Base-by-base conservation (phyloP, 2,888 invertebrate genomes). In the Phortica magna region DNA sequence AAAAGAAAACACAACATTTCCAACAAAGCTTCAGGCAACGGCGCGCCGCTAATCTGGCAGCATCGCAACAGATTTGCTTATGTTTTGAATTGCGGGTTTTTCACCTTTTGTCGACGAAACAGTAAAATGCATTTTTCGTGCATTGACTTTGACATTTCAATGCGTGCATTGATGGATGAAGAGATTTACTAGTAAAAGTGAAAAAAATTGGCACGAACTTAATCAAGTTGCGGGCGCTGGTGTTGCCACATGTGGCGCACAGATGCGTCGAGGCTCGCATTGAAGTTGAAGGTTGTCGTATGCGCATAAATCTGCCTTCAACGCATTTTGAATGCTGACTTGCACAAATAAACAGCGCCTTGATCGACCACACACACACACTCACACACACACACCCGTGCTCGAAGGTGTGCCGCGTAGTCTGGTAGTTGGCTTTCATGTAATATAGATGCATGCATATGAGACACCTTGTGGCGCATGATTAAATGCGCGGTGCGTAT, bases 161-260 rank as follows among this genome's bases (percentile, higher is more conserved):
- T 67, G 41, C 64, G 10, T 14, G 10, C 5, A 31, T 64, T 64
- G 64, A 64, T 39, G 14, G 39, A 22, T 31, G 14, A 10, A 9
- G 64, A 10, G 39, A 39, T 19, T 64, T n/a, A 31, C 53, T 43
- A 43, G 10, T 7, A 7, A 10, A 10, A 43, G 43, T 10, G 10
- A 10, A 10, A 43, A 43, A 43, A 7, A 43, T 43, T 43, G 43
- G n/a, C n/a, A n/a, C n/a, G n/a, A n/a, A n/a, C n/a, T n/a, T n/a
- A n/a, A n/a, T n/a, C n/a, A n/a, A n/a, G n/a, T n/a, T n/a, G n/a
- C n/a, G n/a, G n/a, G n/a, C n/a, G n/a, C n/a, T 43, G 43, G 43
- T 43, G 43, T 80, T 80, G 83, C 83, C 70, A 70, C 85, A 85
- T 88, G 77, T 85, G 88, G 88, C 71, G 67, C 71, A 76, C 88